phyloP scores from a whole-genome alignment of 1,140 invertebrate species.

The Drosophila biarmipes region DNA sequence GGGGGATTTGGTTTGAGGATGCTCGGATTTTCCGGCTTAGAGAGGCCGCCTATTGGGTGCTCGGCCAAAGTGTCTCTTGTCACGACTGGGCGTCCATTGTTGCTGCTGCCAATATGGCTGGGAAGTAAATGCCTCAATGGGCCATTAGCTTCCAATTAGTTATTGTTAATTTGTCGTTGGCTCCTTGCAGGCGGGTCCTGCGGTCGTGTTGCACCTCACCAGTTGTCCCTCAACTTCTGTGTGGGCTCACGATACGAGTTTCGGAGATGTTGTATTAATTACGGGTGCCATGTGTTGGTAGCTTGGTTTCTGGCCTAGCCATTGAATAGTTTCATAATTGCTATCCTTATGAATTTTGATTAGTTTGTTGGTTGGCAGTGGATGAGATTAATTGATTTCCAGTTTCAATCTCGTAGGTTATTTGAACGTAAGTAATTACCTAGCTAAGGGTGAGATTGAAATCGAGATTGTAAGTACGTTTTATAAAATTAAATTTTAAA shows the following conservation, averaged over 20 bases:
- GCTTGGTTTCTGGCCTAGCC: not conserved
- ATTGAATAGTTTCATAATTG: conserved; percentile 40
- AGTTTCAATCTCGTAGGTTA: not conserved
- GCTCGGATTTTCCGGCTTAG: conserved; percentile 20
- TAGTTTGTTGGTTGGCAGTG: not conserved
- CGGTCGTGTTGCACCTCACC: conserved; percentile 33
- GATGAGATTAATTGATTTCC: conserved; percentile 20
- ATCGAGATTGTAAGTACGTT: not conserved
- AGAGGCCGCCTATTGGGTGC: conserved; percentile 23
- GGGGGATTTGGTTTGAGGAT: conserved; percentile 31
- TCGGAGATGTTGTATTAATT: conserved; percentile 38
- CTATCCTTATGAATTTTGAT: conserved; percentile 35
- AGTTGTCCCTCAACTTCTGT: not conserved
- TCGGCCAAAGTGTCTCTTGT: conserved; percentile 34
- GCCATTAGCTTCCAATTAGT: conserved; percentile 73
- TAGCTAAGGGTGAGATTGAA: not conserved
- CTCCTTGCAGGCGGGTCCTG: conserved; percentile 10
- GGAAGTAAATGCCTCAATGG: conserved; percentile 46
- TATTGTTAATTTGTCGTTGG: conserved; percentile 77
- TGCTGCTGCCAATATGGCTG: conserved; percentile 16
- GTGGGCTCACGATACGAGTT: conserved; percentile 6
- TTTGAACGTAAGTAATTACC: not conserved
- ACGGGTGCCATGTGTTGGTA: conserved; percentile 16
- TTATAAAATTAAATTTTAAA: not conserved
- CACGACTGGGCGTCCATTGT: conserved; percentile 22